phyloP scores from a whole-genome alignment of 1,140 invertebrate species.

The Lordiphosa mommai region DNA sequence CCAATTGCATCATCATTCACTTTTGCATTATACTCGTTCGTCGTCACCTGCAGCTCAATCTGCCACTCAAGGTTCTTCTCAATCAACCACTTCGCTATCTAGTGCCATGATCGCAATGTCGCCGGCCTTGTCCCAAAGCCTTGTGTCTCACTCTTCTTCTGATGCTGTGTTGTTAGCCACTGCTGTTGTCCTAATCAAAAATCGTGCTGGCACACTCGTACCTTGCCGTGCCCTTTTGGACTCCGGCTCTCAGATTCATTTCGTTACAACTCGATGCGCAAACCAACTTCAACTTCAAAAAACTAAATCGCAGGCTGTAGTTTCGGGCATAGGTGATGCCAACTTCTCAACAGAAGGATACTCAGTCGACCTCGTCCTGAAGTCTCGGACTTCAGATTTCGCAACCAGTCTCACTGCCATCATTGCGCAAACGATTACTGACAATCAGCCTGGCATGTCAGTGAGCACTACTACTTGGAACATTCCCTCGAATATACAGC shows the following conservation, averaged over 20 bases:
- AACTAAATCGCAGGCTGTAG: background rate
- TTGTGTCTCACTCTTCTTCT: background rate
- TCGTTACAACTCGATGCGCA: background rate
- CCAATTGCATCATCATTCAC: no score
- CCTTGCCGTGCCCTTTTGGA: background rate
- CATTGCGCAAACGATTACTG: background rate
- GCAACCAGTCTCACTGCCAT: background rate
- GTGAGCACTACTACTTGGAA: no score
- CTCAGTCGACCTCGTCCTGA: background rate
- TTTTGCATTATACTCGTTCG: no score
- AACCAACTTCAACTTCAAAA: background rate
- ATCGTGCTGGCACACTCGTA: background rate
- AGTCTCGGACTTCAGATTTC: slow-evolving; percentile 1
- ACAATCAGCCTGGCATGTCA: no score
- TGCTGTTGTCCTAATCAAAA: background rate
- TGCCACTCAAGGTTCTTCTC: no score
- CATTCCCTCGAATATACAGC: no score
- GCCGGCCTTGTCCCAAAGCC: background rate
- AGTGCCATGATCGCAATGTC: no score
- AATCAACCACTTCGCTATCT: no score
- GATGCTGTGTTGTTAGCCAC: background rate
- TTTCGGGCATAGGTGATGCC: background rate
- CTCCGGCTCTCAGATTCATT: background rate
- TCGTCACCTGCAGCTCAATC: background rate
- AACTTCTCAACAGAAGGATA: background rate